Percentiles rank a stretch among this genome's conserved stretches.
These are phyloP conservation scores for Smutsia gigantea DNA, from an alignment of 2,797 vertebrate genomes.

Conservation along the genomic window DNA sequence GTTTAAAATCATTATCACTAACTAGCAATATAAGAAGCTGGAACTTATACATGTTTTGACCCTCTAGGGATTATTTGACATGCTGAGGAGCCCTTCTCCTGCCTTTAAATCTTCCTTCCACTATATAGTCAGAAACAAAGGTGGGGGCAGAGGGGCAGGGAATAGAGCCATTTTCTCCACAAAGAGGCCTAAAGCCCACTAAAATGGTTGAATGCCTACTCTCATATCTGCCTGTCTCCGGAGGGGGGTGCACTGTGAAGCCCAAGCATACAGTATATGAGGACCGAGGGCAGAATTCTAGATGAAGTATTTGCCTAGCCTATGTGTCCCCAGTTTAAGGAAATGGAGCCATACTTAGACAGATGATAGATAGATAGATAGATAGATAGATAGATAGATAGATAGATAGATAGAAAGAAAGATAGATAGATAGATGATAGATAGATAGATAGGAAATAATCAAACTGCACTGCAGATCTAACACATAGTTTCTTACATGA, in stretches of 20 bases:
- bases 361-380: too few species aligned
- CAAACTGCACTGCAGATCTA: not conserved
- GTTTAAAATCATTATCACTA: not conserved
- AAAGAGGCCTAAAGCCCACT: not conserved
- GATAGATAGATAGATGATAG: not conserved
- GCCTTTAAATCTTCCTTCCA: not conserved
- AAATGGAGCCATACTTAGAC: not conserved
- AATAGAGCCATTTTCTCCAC: not conserved
- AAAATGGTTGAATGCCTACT: not conserved
- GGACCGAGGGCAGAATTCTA: not conserved
- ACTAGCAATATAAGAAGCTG: not conserved
- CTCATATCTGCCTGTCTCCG: not conserved
- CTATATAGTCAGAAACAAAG: not conserved
- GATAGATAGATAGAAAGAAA: not conserved
- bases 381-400: not conserved
- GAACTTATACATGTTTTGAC: not conserved
- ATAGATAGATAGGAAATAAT: not conserved
- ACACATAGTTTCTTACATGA: not conserved
- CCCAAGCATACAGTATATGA: not conserved
- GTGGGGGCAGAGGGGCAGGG: rapidly evolving
- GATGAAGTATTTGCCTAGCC: not conserved
- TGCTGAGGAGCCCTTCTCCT: not conserved
- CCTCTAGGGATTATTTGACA: not conserved
- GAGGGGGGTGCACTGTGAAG: not conserved
- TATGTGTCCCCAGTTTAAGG: not conserved